phyloP scores from a whole-genome alignment of 2,113 vertebrate genomes.

The Lampris megalopsis region DNA sequence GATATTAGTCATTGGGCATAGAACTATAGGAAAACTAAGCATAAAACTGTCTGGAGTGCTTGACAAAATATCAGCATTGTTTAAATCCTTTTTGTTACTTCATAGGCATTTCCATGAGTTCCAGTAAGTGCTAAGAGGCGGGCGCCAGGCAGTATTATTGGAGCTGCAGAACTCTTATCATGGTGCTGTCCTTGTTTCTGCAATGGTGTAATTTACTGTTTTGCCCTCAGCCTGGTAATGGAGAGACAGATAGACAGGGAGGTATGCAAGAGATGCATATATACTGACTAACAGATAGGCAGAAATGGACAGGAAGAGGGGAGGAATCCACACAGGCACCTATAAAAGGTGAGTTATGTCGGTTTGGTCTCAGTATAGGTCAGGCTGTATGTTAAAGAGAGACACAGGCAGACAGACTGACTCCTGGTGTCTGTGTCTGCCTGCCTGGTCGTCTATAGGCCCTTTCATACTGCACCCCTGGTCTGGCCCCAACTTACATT shows the following conservation, averaged over 20 bases:
- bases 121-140: background rate
- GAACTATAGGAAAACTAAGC: constrained; percentile 22
- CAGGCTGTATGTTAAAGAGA: constrained; percentile 8
- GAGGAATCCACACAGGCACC: background rate
- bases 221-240: background rate
- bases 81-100: constrained; percentile 1
- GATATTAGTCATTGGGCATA: constrained; percentile 30
- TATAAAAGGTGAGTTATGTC: constrained; percentile 23
- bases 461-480: constrained; percentile 56
- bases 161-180: background rate
- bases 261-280: no score
- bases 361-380: constrained; percentile 8
- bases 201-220: background rate
- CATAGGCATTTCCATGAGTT: background rate
- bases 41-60: constrained; percentile 22
- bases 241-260: background rate
- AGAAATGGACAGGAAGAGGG: background rate
- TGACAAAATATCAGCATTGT: constrained; percentile 11
- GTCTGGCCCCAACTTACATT: constrained; percentile 38
- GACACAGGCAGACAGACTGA: constrained; percentile 28
- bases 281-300: background rate
- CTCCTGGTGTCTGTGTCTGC: constrained; percentile 63
- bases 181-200: background rate
- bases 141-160: background rate
- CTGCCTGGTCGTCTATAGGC: constrained; percentile 52